phyloP scores from a whole-genome alignment of 2,888 invertebrate species.

The Hecatera dysodea region DNA sequence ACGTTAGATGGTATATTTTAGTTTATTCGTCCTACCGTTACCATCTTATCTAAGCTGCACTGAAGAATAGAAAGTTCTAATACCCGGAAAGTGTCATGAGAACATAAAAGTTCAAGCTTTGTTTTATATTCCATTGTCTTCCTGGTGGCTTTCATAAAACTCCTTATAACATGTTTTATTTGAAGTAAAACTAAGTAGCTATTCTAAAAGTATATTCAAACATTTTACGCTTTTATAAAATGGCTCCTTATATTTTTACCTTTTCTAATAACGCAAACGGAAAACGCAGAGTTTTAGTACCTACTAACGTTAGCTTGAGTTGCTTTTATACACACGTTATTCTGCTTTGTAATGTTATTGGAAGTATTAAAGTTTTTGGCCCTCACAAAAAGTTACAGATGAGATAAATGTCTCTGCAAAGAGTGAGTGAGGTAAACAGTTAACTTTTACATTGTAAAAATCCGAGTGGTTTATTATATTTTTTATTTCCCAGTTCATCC shows the following conservation, averaged over 20 bases:
- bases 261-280: conserved; percentile 11
- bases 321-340: conserved; percentile 13
- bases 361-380: neutral
- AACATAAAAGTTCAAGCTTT: conserved; percentile 39
- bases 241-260: conserved; percentile 23
- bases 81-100: conserved; percentile 28
- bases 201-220: conserved; percentile 34
- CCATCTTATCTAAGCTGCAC: conserved; percentile 26
- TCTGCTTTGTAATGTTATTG: neutral
- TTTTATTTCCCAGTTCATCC: conserved; percentile 29
- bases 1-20: conserved; percentile 21
- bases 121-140: conserved; percentile 55
- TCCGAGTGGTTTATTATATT: conserved; percentile 27
- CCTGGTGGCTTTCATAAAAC: conserved; percentile 31
- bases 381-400: neutral
- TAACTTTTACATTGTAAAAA: conserved; percentile 4
- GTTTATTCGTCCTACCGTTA: conserved; percentile 18
- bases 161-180: conserved; percentile 46
- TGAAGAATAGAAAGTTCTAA: conserved; percentile 44
- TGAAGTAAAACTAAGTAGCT: conserved; percentile 41
- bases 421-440: neutral
- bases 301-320: conserved; percentile 6
- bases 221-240: conserved; percentile 29
- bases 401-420: neutral
- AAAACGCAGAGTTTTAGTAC: conserved; percentile 7